phyloP scores from a whole-genome alignment of 1,140 invertebrate genomes.

The Periplaneta americana region DNA sequence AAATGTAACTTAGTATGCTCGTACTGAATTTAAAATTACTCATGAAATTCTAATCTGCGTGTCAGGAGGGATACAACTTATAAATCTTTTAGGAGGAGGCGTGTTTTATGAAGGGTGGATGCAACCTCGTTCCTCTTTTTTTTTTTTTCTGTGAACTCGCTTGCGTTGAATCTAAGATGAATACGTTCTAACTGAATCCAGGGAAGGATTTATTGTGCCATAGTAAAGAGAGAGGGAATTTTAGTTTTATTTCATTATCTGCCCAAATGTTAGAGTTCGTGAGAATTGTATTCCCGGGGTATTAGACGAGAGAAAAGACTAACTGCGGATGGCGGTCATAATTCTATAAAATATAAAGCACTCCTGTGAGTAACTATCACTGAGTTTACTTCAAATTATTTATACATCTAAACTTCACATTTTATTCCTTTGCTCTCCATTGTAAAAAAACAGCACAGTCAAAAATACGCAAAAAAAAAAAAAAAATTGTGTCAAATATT shows the following conservation, averaged over 20 bases:
- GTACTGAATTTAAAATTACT: neutral
- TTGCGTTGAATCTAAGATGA: neutral
- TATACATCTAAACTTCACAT: too few relatives aligned
- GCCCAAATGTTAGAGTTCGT: neutral
- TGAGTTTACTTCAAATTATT: too few relatives aligned
- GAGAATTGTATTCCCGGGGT: too few relatives aligned
- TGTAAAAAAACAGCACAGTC: too few relatives aligned
- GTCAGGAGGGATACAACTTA: neutral
- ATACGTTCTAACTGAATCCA: neutral
- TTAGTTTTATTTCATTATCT: neutral
- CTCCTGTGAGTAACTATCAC: too few relatives aligned
- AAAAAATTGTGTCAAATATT: too few relatives aligned
- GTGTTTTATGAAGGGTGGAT: neutral
- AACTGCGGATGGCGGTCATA: too few relatives aligned
- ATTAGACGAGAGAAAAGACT: too few relatives aligned
- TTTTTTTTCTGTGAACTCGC: neutral
- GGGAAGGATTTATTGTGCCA: neutral
- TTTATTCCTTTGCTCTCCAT: too few relatives aligned
- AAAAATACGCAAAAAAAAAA: too few relatives aligned
- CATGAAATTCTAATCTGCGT: neutral
- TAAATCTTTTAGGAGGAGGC: neutral
- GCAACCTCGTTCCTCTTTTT: neutral
- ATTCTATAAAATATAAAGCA: too few relatives aligned
- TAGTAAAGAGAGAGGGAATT: neutral
- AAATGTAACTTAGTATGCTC: neutral